These are phyloP conservation scores for Drosophila yooni DNA, from an alignment of 2,888 invertebrate genomes.

Conservation along the genomic window DNA sequence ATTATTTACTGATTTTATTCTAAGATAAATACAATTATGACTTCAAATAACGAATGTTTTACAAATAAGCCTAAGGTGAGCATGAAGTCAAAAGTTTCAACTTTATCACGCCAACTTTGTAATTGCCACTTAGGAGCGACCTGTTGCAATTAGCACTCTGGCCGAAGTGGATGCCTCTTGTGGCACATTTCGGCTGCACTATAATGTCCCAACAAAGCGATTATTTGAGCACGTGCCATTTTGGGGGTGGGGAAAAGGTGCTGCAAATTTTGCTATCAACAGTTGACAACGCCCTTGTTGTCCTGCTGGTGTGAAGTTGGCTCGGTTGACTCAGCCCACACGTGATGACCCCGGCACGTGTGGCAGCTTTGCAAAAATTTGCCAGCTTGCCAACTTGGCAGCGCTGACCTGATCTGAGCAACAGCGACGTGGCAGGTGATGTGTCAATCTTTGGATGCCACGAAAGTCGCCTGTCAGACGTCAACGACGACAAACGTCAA, in stretches of 20 bases:
- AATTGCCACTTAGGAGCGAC: slow-evolving; percentile 18
- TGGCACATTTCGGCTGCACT: slow-evolving; percentile 22
- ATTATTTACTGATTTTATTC: background rate
- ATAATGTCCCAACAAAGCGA: slow-evolving; percentile 9
- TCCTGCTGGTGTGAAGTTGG: background rate
- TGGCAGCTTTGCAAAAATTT: slow-evolving; percentile 29
- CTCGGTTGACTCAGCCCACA: slow-evolving; percentile 11
- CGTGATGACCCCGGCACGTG: slow-evolving; percentile 50
- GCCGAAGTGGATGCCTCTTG: slow-evolving; percentile 11
- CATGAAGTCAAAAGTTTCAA: background rate
- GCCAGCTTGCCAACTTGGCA: slow-evolving; percentile 1
- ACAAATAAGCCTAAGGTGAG: background rate
- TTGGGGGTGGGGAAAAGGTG: slow-evolving; percentile 12
- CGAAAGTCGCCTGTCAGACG: slow-evolving; percentile 35
- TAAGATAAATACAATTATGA: background rate
- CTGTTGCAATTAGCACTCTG: slow-evolving; percentile 38
- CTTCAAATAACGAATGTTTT: background rate
- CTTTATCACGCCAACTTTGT: slow-evolving; percentile 18
- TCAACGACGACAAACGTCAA: slow-evolving; percentile 52
- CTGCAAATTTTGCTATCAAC: slow-evolving; percentile 27
- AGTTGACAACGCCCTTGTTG: slow-evolving; percentile 18
- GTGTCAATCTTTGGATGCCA: slow-evolving; percentile 55
- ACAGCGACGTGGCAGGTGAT: slow-evolving; percentile 52
- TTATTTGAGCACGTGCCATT: slow-evolving; percentile 29
- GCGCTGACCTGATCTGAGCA: slow-evolving; percentile 35